These are phyloP conservation scores for Globia sparganii DNA, from an alignment of 2,888 invertebrate genomes.

Conservation along the genomic window DNA sequence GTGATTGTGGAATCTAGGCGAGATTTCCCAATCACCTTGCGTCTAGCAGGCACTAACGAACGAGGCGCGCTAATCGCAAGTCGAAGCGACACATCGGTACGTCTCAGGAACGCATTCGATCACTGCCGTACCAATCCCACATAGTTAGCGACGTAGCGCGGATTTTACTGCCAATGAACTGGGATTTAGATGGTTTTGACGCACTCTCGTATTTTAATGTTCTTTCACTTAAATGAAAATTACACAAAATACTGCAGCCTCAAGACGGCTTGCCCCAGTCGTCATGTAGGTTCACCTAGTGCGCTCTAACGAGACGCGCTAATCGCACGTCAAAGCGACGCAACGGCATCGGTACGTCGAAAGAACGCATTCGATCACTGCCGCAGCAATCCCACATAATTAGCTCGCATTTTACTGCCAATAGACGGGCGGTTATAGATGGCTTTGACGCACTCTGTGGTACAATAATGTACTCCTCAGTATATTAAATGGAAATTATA, in stretches of 20 bases:
- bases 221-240: neutral
- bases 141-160: slow-evolving; percentile 31
- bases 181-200: slow-evolving; percentile 39
- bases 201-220: neutral
- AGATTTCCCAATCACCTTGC: slow-evolving; percentile 27
- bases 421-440: neutral
- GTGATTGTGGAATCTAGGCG: neutral
- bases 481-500: slow-evolving; percentile 25
- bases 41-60: slow-evolving; percentile 51
- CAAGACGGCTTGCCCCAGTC: neutral
- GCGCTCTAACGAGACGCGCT: slow-evolving; percentile 52
- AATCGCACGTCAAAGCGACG: slow-evolving; percentile 44
- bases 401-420: slow-evolving; percentile 37
- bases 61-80: slow-evolving; percentile 57
- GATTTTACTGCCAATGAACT: slow-evolving; percentile 45
- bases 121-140: slow-evolving; percentile 37
- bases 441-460: neutral
- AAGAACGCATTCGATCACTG: slow-evolving; percentile 37
- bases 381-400: slow-evolving; percentile 20
- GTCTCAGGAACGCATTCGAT: slow-evolving; percentile 36
- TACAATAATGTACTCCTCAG: neutral
- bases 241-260: neutral
- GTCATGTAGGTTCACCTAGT: slow-evolving; percentile 20
- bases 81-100: slow-evolving; percentile 31
- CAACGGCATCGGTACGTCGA: slow-evolving; percentile 34